Base-by-base conservation (phyloP, 2,113 vertebrate species). In the Halichoeres trimaculatus region DNA sequence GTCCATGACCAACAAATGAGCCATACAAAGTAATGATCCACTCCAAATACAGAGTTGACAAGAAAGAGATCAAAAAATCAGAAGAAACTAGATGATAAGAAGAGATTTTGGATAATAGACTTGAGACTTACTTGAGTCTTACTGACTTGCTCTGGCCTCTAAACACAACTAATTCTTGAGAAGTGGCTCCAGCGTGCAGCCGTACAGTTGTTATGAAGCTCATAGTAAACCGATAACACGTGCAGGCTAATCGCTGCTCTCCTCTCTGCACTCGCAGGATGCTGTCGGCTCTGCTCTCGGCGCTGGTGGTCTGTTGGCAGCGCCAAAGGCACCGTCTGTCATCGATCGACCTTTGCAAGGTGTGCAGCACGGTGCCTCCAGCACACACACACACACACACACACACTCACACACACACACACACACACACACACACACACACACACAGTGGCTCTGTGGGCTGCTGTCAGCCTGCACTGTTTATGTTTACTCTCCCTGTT, bases 271-370 rank as follows among this genome's bases (percentile, higher is more conserved):
- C 53, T 26, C 74, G 63, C 63, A 55, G 77, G 69, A 38, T 10
- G 10, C 59, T 30, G 41, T 26, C 64, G 26, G 38, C 57, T n/a
- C 41, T 54, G 61, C 14, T n/a, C 23, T 65, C 59, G 13, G 17
- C 50, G 74, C 53, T 52, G 76, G 60, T 74, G 69, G 67, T 73
- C 79, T 36, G 63, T 5, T 36, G 65, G 48, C 76, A 55, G 51
- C 63, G 47, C 65, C 68, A 62, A 47, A 67, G 54, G 55, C 48
- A 52, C 56, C 22, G 1, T 41, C 66, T 67, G 58, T 77, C 73
- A 74, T 66, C 45, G 0, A 40, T 66, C 0, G 71, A 55, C 67
- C 71, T 72, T 22, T 61, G 45, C 70, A 36, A 56, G 58, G 45
- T 48, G 64, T 62, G 57, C 51, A n/a, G 45, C 48, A 54, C 66